A percentile compares a stretch with the other conserved stretches of the same genome.
These are phyloP conservation scores for Phymatocera aterrima DNA, from an alignment of 2,888 invertebrate species.

Conservation along the genomic window DNA sequence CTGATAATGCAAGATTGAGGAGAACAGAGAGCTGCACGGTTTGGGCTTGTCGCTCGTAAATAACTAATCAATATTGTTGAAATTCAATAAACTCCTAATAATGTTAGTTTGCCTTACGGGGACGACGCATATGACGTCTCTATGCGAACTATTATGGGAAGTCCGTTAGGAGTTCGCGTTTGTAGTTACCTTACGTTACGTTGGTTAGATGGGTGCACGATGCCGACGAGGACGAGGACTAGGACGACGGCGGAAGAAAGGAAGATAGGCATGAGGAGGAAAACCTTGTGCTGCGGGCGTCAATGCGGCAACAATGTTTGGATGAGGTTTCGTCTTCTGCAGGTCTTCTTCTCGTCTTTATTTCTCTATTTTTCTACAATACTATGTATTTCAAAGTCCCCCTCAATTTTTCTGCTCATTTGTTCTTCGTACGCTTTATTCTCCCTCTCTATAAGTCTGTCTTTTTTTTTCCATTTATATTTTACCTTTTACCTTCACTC, in stretches of 20 bases:
- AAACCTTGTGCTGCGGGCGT: slow-evolving; percentile 58
- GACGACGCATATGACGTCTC: slow-evolving; percentile 27
- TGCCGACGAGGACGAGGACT: no score
- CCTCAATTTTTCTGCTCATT: not conserved
- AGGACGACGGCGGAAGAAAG: no score
- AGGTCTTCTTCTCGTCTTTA: slow-evolving; percentile 48
- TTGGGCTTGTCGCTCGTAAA: no score
- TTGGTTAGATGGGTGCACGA: slow-evolving; percentile 35
- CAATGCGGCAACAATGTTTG: slow-evolving; percentile 61
- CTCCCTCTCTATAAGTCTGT: no score
- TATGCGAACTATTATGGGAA: slow-evolving; percentile 63
- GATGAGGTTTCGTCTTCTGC: slow-evolving; percentile 70
- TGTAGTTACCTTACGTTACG: no score
- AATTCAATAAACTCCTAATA: not conserved
- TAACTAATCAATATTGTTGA: no score
- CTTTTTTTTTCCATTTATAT: not conserved
- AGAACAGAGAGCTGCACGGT: no score
- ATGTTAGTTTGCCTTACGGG: not conserved
- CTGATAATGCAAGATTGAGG: no score
- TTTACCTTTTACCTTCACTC: not conserved
- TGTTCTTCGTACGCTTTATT: no score
- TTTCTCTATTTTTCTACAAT: slow-evolving; percentile 55
- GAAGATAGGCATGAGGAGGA: slow-evolving; percentile 21
- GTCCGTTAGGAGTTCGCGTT: slow-evolving; percentile 71
- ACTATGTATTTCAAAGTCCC: not conserved